A percentile compares a stretch with the other conserved stretches of the same genome.
Evolutionary conservation across 2,113 vertebrate species (phyloP).

Genomic region (Ictalurus furcatus): DNA sequence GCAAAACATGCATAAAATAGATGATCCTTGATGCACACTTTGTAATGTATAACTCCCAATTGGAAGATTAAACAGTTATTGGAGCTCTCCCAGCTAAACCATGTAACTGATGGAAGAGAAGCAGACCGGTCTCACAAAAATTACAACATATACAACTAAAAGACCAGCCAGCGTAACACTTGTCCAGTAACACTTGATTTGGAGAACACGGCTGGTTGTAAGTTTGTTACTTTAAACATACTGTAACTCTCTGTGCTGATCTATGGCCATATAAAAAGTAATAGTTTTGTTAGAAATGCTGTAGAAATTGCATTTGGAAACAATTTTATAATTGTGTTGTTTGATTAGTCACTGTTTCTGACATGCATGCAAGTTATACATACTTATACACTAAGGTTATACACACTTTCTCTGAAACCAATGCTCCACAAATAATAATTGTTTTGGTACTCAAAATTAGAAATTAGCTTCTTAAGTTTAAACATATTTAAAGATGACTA

Average conservation of each 20-base stretch:
- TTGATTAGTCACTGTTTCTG: slow-evolving; percentile 7
- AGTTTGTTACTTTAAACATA: background rate
- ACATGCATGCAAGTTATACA: background rate
- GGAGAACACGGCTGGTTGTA: too few species aligned
- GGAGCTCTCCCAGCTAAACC: background rate
- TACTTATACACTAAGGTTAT: background rate
- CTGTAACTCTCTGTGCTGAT: background rate
- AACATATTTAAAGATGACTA: background rate
- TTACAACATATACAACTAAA: background rate
- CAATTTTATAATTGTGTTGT: background rate
- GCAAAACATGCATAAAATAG: slow-evolving; percentile 33
- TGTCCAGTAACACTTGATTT: background rate
- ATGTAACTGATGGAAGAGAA: background rate
- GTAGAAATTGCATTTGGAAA: background rate
- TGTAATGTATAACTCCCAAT: slow-evolving; percentile 22
- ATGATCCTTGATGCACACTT: slow-evolving; percentile 22
- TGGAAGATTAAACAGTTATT: slow-evolving; percentile 29
- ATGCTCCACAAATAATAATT: background rate
- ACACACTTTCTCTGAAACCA: background rate
- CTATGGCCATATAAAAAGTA: background rate
- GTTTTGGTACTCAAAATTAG: background rate
- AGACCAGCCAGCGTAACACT: background rate
- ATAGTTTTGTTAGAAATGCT: background rate
- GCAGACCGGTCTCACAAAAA: background rate
- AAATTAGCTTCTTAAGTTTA: background rate